These are phyloP conservation scores for Graptemys geographica DNA, from an alignment of 2,797 vertebrate species.

Conservation along the genomic window DNA sequence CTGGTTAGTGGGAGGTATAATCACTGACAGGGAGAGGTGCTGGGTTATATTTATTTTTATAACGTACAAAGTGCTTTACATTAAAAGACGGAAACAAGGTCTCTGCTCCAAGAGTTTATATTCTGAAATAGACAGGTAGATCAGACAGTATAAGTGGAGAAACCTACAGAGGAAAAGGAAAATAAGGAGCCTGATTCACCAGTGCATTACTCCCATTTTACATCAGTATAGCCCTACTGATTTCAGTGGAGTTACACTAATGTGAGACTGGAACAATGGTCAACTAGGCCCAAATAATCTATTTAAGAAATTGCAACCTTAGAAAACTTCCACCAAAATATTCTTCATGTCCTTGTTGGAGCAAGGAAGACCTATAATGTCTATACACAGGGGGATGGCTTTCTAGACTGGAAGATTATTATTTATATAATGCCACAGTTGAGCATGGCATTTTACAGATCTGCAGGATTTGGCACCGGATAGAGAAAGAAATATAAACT, in stretches of 20 bases:
- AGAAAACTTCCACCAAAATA: not conserved
- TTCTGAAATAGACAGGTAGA: not conserved
- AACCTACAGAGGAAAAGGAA: not conserved
- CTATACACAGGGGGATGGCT: not conserved
- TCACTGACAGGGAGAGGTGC: not conserved
- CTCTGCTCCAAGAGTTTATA: not conserved
- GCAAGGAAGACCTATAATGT: not conserved
- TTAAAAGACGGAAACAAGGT: not conserved
- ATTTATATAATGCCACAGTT: not conserved
- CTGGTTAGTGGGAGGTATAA: not conserved
- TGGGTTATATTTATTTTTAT: not conserved
- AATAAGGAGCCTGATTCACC: not conserved
- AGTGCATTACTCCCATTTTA: not conserved
- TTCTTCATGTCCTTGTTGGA: not conserved
- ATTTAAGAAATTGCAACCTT: not conserved
- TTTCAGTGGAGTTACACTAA: not conserved
- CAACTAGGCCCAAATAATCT: not conserved
- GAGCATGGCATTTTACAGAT: not conserved
- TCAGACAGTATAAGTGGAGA: not conserved
- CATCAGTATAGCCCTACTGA: not conserved
- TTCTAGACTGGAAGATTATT: not conserved
- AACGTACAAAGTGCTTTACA: not conserved
- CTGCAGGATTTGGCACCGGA: not conserved
- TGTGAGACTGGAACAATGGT: not conserved
- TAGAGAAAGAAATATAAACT: constrained; percentile 11